Evolutionary conservation across 1,140 invertebrate genomes (phyloP).

Genomic region (Belonocnema kinseyi): DNA sequence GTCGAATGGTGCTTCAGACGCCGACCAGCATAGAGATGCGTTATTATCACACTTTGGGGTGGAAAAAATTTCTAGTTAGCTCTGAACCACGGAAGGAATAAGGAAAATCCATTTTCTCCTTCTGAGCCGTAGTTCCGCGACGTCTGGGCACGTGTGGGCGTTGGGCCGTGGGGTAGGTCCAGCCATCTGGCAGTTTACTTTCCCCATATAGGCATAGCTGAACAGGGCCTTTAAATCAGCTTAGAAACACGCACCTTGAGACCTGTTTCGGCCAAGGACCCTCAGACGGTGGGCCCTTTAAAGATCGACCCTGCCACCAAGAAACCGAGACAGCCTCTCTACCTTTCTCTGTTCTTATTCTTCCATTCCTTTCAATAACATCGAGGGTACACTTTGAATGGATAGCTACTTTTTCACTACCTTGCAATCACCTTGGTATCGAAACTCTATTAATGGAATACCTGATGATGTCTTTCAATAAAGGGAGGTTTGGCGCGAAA

Average conservation of each 20-base stretch:
- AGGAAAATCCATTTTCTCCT: constrained; percentile 43
- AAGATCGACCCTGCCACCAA: constrained; percentile 49
- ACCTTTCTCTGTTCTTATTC: constrained; percentile 25
- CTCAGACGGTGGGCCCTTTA: constrained; percentile 59
- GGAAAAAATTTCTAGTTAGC: constrained; percentile 46
- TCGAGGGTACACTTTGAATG: constrained; percentile 47
- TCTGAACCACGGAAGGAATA: constrained; percentile 36
- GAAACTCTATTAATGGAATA: constrained; percentile 11
- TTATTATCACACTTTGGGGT: constrained; percentile 64
- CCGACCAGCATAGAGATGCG: constrained; percentile 60
- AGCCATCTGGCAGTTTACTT: constrained; percentile 53
- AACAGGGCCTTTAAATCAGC: constrained; percentile 64
- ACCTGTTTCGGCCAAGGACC: constrained; percentile 66
- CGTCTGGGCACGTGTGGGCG: constrained; percentile 52
- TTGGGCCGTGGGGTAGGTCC: constrained; percentile 48
- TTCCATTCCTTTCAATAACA: constrained; percentile 39
- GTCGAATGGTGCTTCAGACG: constrained; percentile 51
- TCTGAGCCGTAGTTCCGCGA: constrained; percentile 40
- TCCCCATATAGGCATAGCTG: constrained; percentile 50
- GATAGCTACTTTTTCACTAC: constrained; percentile 43
- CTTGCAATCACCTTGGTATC: constrained; percentile 34
- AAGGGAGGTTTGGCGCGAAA: neutral
- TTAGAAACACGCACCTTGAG: constrained; percentile 67
- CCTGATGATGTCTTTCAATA: neutral
- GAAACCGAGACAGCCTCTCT: constrained; percentile 2